Conservation (phyloP, 1,140 invertebrate genomes). For the Halotydeus destructor region DNA sequence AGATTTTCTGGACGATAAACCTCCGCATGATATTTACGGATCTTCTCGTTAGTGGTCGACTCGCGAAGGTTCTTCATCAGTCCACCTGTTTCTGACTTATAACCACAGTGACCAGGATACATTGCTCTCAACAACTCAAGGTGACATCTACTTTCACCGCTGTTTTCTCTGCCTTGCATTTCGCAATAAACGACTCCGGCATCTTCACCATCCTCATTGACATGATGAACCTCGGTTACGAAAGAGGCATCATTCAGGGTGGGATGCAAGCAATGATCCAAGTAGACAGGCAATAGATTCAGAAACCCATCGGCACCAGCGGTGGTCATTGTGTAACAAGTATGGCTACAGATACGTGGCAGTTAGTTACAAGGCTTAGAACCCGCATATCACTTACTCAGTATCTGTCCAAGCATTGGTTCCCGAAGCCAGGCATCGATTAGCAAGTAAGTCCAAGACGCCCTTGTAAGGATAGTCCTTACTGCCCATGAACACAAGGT, state of each 20-base stretch:
- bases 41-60: slow-evolving; percentile 56
- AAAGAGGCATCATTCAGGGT: slow-evolving; percentile 54
- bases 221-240: slow-evolving; percentile 73
- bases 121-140: slow-evolving; percentile 39
- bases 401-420: slow-evolving; percentile 66
- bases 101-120: slow-evolving; percentile 58
- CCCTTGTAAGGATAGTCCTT: slow-evolving; percentile 68
- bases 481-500: slow-evolving; percentile 74
- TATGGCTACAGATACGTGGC: no score
- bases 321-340: slow-evolving; percentile 66
- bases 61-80: slow-evolving; percentile 58
- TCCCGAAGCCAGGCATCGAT: slow-evolving; percentile 64
- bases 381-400: no score
- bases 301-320: slow-evolving; percentile 68
- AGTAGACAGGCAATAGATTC: slow-evolving; percentile 63
- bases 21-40: slow-evolving; percentile 51
- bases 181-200: slow-evolving; percentile 82
- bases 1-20: slow-evolving; percentile 82
- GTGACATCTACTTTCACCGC: slow-evolving; percentile 40
- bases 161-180: slow-evolving; percentile 68
- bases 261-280: slow-evolving; percentile 72
- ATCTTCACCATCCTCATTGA: slow-evolving; percentile 64
- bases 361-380: no score
- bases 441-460: slow-evolving; percentile 63
- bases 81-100: slow-evolving; percentile 62